Evolutionary conservation across 2,888 invertebrate genomes (phyloP).

Genomic region (Xestobium rufovillosum): DNA sequence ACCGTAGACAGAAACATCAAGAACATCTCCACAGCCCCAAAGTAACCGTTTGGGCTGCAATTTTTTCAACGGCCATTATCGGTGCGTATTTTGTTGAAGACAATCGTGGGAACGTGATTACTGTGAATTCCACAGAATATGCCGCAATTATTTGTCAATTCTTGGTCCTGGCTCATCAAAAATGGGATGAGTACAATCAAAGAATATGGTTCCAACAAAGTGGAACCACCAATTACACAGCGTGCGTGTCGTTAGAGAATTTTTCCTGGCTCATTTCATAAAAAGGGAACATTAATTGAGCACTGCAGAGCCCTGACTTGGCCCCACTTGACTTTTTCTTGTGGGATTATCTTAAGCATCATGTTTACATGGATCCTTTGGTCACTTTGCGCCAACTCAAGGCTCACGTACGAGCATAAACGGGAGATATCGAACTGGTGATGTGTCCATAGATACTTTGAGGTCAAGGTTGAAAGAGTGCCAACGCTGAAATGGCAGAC

Average conservation of each 20-base stretch:
- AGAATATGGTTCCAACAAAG: constrained; percentile 3
- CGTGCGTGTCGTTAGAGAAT: constrained; percentile 2
- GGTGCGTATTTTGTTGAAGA: neutral
- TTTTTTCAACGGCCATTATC: neutral
- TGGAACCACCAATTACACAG: neutral
- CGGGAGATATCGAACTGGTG: neutral
- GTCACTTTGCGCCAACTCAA: neutral
- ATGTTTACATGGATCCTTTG: constrained; percentile 1
- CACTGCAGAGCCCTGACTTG: constrained; percentile 3
- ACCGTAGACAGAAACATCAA: neutral
- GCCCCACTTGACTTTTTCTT: constrained; percentile 2
- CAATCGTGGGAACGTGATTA: constrained; percentile 1
- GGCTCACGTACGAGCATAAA: neutral
- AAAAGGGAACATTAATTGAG: neutral
- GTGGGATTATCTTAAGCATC: constrained; percentile 1
- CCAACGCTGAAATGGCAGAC: neutral
- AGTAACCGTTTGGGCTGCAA: constrained; percentile 3
- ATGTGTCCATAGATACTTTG: neutral
- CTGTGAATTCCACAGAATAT: constrained; percentile 2
- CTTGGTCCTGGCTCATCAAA: neutral
- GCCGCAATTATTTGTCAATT: constrained; percentile 1
- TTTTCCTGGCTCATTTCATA: constrained; percentile 1
- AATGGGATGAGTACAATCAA: constrained; percentile 1
- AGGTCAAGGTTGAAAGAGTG: constrained; percentile 1
- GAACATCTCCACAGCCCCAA: too few relatives aligned